Evolutionary conservation across 1,140 invertebrate genomes (phyloP).

Genomic region (Leptoteleia sp.): DNA sequence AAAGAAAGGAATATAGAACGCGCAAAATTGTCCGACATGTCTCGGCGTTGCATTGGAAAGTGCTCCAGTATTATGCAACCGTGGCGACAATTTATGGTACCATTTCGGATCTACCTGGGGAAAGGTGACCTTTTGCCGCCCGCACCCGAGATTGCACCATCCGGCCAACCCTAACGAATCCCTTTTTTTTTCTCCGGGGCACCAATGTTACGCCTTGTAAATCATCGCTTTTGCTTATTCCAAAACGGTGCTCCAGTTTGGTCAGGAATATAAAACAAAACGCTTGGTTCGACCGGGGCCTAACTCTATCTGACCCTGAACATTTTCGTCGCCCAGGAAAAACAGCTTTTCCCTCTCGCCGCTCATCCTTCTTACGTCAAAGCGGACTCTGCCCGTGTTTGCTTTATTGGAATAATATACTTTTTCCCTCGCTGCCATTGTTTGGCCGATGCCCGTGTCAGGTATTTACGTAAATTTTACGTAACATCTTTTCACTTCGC

Average conservation of each 20-base stretch:
- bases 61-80: conserved; percentile 63
- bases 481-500: conserved; percentile 50
- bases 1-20: conserved; percentile 44
- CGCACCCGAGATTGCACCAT: conserved; percentile 56
- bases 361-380: conserved; percentile 19
- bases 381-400: conserved; percentile 30
- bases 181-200: conserved; percentile 37
- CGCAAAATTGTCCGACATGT: conserved; percentile 27
- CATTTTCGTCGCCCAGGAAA: no score
- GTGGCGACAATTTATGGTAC: conserved; percentile 46
- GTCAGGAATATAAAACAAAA: no score
- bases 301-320: conserved; percentile 58
- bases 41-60: conserved; percentile 23
- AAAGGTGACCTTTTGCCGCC: conserved; percentile 1
- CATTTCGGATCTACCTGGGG: conserved; percentile 53
- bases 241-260: conserved; percentile 56
- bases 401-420: conserved; percentile 43
- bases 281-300: no score
- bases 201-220: conserved; percentile 45
- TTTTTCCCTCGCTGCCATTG: conserved; percentile 30
- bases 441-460: conserved; percentile 36
- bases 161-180: conserved; percentile 51
- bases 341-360: background rate
- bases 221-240: no score
- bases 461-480: conserved; percentile 56